Conservation (phyloP, 2,113 vertebrate genomes). For the Tricholaema leucomelas region DNA sequence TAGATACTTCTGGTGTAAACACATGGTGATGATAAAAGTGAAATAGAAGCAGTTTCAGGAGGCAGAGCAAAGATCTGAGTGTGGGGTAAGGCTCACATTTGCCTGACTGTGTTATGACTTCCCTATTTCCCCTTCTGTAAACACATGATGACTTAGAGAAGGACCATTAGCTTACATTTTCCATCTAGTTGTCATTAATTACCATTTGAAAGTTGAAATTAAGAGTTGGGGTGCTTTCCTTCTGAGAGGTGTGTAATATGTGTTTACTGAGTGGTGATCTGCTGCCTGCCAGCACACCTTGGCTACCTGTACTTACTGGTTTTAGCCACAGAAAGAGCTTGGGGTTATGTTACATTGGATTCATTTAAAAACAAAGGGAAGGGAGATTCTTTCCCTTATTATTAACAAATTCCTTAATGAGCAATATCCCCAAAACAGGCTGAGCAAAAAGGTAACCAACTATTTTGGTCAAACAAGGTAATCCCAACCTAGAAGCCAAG, state of each 20-base stretch:
- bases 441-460: neutral
- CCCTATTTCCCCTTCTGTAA: neutral
- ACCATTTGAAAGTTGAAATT: neutral
- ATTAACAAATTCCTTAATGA: conserved; percentile 12
- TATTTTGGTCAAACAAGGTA: neutral
- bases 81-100: neutral
- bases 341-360: neutral
- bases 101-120: neutral
- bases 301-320: conserved; percentile 6
- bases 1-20: neutral
- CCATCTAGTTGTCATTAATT: neutral
- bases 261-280: neutral
- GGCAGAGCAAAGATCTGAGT: neutral
- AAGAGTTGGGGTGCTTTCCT: neutral
- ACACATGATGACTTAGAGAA: neutral
- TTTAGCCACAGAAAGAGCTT: conserved; percentile 19
- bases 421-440: neutral
- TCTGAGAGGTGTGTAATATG: neutral
- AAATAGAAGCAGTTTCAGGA: neutral
- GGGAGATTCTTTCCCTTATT: neutral
- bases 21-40: neutral
- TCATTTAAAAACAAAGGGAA: neutral
- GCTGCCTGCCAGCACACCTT: conserved; percentile 18
- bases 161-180: neutral
- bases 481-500: neutral